Base-by-base conservation (phyloP, 2,888 invertebrate species). In the Heteromyza rotundicornis region DNA sequence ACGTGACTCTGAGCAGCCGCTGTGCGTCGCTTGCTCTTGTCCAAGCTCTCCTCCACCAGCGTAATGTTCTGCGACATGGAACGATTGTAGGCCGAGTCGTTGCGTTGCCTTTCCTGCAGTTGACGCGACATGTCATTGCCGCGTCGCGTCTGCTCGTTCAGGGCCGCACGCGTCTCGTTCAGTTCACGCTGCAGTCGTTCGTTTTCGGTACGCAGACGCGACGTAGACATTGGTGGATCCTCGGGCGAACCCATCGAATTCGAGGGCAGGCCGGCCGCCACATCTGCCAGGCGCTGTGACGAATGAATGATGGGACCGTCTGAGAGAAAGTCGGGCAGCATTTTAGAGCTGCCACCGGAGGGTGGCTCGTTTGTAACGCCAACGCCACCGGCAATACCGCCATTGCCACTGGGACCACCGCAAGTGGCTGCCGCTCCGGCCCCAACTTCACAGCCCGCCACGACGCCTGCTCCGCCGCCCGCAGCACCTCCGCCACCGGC, bases 281-380 rank as follows among this genome's bases (percentile, higher is more conserved):
- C 82, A 70, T 84, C 83, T 8, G 83, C 83, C 60, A 82, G 58
- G 1, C 78, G 80, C 60, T 78, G 78, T 17, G 79, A 82, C 68
- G 82, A 85, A 71, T 84, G 88, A 59, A 82, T 78, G 12, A 82
- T 82, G 19, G 90, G 89, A 3, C 90, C 90, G 73, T 91, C 90
- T 1, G 89, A 89, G 27, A 91, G 84, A 77, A 91, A 91, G 73
- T 90, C 90, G 1, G 90, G 90, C 65, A 91, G 66, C 78, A 79
- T 79, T 74, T 79, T 79, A 0, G 69, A 68, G 17, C 64, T 65
- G 17, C 68, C 60, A 7, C 67, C 16, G n/a, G 24, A 2, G 24
- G 17, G 20, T 3, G 2, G 10, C 2, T 3, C 40, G 40, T n/a
- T 14, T 20, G 63, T 64, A 47, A 63, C 64, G n/a, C 58, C 20